Percentiles rank a stretch among this genome's conserved stretches.
Conservation (phyloP, 2,113 vertebrate species). For the Pseudonaja textilis region DNA sequence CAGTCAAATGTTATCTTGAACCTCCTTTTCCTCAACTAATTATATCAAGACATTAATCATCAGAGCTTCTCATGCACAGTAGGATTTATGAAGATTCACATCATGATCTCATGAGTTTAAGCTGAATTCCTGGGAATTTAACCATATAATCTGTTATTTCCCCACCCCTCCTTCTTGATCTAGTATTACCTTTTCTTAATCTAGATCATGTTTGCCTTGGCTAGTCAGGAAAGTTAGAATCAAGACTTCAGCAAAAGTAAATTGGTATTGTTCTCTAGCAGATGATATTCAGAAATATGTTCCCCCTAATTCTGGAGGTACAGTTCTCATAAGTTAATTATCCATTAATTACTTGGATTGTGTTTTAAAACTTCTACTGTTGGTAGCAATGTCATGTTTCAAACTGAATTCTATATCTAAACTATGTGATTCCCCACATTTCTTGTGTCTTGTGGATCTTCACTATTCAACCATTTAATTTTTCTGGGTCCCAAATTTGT, state of each 20-base stretch:
- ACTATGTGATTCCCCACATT: no score
- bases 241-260: not conserved
- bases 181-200: not conserved
- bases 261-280: not conserved
- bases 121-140: not conserved
- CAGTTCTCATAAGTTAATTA: not conserved
- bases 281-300: not conserved
- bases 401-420: not conserved
- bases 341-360: not conserved
- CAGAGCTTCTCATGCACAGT: not conserved
- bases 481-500: no score
- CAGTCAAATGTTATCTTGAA: not conserved
- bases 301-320: not conserved
- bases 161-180: not conserved
- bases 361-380: not conserved
- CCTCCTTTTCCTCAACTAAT: not conserved
- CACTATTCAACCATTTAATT: not conserved
- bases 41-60: not conserved
- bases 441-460: not conserved
- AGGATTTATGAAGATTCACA: not conserved
- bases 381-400: not conserved
- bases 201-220: not conserved
- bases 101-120: not conserved
- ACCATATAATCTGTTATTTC: not conserved
- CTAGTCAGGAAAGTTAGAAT: not conserved